Evolutionary conservation across 2,797 vertebrate genomes (phyloP).

Genomic region (Falco biarmicus): DNA sequence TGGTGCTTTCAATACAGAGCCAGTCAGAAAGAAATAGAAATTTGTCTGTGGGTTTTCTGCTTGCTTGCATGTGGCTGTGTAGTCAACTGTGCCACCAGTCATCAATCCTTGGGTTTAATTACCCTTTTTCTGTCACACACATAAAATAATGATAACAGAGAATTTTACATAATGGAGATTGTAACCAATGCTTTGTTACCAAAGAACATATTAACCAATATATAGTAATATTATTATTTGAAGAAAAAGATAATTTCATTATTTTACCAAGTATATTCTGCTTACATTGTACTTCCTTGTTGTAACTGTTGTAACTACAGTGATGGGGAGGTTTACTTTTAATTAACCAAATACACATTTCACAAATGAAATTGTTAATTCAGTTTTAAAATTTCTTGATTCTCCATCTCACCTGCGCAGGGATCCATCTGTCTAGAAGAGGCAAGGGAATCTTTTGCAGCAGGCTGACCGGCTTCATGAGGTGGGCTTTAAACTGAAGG

Average conservation of each 20-base stretch:
- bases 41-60: background rate
- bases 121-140: conserved; percentile 1
- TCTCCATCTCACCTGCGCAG: background rate
- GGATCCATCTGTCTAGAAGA: no score
- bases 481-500: no score
- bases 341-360: background rate
- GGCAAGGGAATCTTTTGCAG: no score
- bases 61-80: background rate
- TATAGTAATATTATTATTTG: conserved; percentile 29
- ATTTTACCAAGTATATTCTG: background rate
- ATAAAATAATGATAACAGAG: conserved; percentile 57
- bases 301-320: background rate
- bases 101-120: background rate
- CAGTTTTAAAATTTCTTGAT: background rate
- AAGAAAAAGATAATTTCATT: background rate
- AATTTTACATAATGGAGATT: conserved; percentile 50
- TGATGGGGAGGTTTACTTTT: background rate
- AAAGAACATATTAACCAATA: conserved; percentile 18
- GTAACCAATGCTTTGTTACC: conserved; percentile 14
- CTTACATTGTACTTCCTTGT: background rate
- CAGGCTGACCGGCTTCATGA: no score
- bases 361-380: background rate
- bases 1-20: rapidly evolving
- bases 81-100: background rate
- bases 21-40: background rate